Conservation (phyloP, 2,113 vertebrate genomes). For the Ceyx cyanopectus region DNA sequence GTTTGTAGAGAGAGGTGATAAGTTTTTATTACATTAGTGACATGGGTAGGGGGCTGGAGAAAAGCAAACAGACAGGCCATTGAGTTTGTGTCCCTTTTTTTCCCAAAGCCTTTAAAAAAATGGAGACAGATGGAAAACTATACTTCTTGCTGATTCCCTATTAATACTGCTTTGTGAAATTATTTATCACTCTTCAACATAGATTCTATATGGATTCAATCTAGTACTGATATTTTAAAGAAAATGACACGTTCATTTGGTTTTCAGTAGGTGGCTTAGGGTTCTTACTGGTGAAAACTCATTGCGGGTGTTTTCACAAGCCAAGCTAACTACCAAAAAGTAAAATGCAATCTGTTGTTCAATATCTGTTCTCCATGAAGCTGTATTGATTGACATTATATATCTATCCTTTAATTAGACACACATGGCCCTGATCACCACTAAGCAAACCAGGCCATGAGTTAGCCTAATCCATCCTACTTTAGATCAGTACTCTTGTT, state of each 20-base stretch:
- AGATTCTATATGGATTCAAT: neutral
- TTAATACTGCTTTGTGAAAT: neutral
- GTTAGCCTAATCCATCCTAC: neutral
- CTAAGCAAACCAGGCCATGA: neutral
- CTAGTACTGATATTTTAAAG: neutral
- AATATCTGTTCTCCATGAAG: neutral
- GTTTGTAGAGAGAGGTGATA: slow-evolving; percentile 42
- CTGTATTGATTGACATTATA: neutral
- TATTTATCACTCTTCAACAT: neutral
- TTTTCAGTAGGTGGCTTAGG: neutral
- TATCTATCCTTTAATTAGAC: neutral
- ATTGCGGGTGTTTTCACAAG: neutral
- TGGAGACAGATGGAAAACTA: neutral
- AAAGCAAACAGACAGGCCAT: slow-evolving; percentile 1
- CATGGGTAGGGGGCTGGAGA: neutral
- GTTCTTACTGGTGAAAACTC: neutral
- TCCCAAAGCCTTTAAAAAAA: neutral
- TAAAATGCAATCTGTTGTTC: neutral
- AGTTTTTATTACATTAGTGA: slow-evolving; percentile 38
- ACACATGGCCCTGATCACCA: neutral
- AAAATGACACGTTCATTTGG: neutral
- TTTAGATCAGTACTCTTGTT: neutral
- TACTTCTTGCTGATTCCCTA: neutral
- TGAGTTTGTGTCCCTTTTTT: neutral
- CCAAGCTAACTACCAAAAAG: neutral